Percentiles rank a stretch among this genome's conserved stretches.
phyloP scores from a whole-genome alignment of 2,888 invertebrate species.

The Rapana venosa region DNA sequence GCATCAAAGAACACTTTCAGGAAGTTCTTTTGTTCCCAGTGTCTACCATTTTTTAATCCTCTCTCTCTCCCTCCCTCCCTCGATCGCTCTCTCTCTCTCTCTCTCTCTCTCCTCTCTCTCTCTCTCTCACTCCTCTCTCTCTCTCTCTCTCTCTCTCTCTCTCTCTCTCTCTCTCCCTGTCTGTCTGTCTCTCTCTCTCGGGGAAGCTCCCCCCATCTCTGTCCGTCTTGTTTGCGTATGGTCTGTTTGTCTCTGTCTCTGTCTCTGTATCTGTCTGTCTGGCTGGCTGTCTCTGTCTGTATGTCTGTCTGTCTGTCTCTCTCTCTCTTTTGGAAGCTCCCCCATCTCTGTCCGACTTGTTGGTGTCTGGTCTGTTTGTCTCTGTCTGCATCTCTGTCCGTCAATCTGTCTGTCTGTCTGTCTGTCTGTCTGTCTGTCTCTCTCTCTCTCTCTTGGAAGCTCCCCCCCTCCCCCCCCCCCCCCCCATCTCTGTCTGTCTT shows the following conservation, averaged over 20 bases:
- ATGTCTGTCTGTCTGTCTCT: background rate
- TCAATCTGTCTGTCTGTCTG: background rate
- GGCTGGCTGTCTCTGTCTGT: background rate
- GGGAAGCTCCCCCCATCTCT: too few relatives aligned
- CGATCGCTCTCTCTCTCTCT: background rate
- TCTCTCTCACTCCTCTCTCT: background rate
- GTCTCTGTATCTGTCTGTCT: conserved; percentile 19
- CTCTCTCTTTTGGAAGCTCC: too few relatives aligned
- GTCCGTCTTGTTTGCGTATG: too few relatives aligned
- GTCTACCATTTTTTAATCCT: too few relatives aligned
- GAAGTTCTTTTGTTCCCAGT: too few relatives aligned
- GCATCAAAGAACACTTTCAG: too few relatives aligned
- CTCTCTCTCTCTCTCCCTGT: conserved; percentile 20
- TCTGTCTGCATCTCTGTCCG: background rate
- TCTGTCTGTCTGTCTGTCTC: background rate
- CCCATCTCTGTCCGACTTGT: too few relatives aligned
- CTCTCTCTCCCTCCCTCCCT: background rate
- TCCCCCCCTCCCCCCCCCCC: too few relatives aligned
- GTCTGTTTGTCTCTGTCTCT: background rate
- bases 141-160: conserved; percentile 26
- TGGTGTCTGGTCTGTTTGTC: background rate
- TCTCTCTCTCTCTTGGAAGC: background rate
- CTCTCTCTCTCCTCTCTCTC: background rate
- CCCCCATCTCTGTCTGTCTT: too few relatives aligned
- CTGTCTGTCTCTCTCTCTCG: background rate